These are phyloP conservation scores for Ciconia maguari DNA, from an alignment of 2,113 vertebrate genomes.

Conservation along the genomic window DNA sequence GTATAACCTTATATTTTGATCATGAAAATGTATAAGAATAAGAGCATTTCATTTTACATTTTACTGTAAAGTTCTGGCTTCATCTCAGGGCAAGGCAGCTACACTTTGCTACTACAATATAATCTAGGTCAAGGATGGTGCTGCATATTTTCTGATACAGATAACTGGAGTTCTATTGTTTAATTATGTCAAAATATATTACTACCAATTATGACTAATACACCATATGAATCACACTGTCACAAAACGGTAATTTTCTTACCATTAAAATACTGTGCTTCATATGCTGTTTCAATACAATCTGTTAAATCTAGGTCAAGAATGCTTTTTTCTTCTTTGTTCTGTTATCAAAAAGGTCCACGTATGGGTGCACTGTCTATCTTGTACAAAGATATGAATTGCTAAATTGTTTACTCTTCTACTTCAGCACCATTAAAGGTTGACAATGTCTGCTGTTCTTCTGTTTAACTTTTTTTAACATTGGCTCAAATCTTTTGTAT, in stretches of 20 bases:
- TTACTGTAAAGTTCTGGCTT: slow-evolving; percentile 33
- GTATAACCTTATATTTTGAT: slow-evolving; percentile 27
- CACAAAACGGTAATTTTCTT: not conserved
- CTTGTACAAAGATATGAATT: not conserved
- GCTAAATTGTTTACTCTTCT: not conserved
- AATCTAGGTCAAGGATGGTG: slow-evolving; percentile 23
- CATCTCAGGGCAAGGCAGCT: slow-evolving; percentile 24
- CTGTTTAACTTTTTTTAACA: not conserved
- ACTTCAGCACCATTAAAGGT: not conserved
- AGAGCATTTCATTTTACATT: not conserved
- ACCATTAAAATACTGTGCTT: not conserved
- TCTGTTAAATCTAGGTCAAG: not conserved
- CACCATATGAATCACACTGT: slow-evolving; percentile 5
- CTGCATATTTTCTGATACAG: not conserved
- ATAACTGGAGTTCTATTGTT: not conserved
- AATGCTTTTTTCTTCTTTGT: not conserved
- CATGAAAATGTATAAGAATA: not conserved
- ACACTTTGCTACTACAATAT: not conserved
- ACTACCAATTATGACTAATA: slow-evolving; percentile 5
- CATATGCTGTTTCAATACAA: not conserved
- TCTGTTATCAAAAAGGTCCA: not conserved
- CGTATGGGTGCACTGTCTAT: not conserved
- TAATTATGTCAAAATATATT: slow-evolving; percentile 30
- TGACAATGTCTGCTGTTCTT: not conserved
- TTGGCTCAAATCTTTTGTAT: not conserved